Base-by-base conservation (phyloP, 2,797 vertebrate genomes). In the Eulemur coronatus region DNA sequence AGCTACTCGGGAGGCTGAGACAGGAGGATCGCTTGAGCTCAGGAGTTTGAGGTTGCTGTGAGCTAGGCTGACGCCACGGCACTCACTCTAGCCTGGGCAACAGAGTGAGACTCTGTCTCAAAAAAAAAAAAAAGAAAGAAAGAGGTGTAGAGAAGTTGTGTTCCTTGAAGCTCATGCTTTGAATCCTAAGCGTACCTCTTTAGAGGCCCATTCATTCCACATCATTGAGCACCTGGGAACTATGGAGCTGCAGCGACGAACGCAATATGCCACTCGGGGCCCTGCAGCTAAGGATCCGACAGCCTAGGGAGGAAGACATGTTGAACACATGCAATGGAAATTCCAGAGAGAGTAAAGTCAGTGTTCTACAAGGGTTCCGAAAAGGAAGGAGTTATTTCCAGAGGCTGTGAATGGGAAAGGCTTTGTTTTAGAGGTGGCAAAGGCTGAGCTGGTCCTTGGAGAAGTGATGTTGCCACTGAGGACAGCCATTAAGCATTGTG, bases 231-330 rank as follows among this genome's bases (percentile, higher is more conserved):
- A 38, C 50, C 43, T 75, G 69, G 50, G 61, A 55, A 18, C 17
- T 0, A 22, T n/a, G 12, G 41, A 26, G 6, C 30, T 28, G 59
- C 24, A 35, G 59, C 48, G 59, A 4, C 20, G 48, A 48, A 28
- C 33, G 7, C 0, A 9, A 15, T 52, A 15, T 13, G 3, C 10
- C 11, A 2, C 22, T 35, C 7, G 2, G 20, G 22, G 28, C 65
- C 72, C 75, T 46, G 11, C 5, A n/a, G 38, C 75, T 24, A 26
- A 91, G 67, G 52, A 33, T 63, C 78, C 89, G 84, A 7, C 73
- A 86, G 73, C 46, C 57, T 10, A 46, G 6, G 5, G 41, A 84
- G 81, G 17, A 55, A 59, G 80, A n/a, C 28, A 52, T 9, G 50
- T 24, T 17, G 61, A 14, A 61, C 4, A 50, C 70, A 35, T 3